Conservation (phyloP, 2,113 vertebrate genomes). For the Eretmochelys imbricata region DNA sequence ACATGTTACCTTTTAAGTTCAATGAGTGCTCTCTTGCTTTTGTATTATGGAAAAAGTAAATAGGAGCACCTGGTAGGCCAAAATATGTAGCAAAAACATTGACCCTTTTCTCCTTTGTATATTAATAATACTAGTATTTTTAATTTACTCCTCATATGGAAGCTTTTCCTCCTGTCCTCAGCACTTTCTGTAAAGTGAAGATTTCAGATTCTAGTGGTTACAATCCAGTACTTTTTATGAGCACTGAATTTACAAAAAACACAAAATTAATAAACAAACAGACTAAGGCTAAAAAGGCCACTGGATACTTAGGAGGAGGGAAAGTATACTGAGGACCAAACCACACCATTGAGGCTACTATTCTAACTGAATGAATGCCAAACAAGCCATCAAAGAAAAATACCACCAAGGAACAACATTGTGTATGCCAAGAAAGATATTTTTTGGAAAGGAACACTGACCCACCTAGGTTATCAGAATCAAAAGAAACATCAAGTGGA, state of each 20-base stretch:
- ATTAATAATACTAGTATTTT: conserved; percentile 9
- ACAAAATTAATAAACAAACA: not conserved
- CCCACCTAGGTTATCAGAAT: not conserved
- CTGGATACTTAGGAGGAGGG: no score
- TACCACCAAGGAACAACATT: not conserved
- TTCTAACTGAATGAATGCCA: not conserved
- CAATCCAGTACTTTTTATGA: not conserved
- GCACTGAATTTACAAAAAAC: not conserved
- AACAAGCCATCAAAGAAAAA: not conserved
- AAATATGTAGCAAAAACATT: not conserved
- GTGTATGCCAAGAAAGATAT: not conserved
- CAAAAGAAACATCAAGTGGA: not conserved
- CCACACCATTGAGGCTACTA: not conserved
- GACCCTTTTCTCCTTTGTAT: not conserved
- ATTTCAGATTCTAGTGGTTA: not conserved
- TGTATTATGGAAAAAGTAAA: not conserved
- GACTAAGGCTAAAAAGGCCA: no score
- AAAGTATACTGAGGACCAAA: not conserved
- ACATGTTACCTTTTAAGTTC: not conserved
- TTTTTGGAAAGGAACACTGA: conserved; percentile 1
- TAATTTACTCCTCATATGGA: not conserved
- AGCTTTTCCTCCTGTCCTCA: not conserved
- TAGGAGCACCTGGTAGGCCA: not conserved
- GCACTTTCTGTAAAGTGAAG: not conserved
- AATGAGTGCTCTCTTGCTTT: not conserved